These are phyloP conservation scores for Pipistrellus kuhlii DNA, from an alignment of 2,797 vertebrate species.

Conservation along the genomic window DNA sequence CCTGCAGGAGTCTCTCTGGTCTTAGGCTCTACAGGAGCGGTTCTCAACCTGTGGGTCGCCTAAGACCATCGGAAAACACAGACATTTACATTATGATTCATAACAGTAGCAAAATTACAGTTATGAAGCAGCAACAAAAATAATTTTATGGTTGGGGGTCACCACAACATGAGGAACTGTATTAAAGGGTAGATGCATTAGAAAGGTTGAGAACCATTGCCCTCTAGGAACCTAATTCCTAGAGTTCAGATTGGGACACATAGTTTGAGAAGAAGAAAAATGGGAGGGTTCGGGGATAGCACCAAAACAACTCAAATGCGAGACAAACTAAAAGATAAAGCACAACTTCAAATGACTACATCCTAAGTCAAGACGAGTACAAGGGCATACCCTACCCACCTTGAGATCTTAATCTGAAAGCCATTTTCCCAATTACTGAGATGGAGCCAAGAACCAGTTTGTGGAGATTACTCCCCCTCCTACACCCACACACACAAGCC, in stretches of 20 bases:
- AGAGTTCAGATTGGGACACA: not conserved
- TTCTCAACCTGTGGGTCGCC: too few relatives aligned
- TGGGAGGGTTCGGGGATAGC: not conserved
- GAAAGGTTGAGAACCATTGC: not conserved
- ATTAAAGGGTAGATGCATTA: too few relatives aligned
- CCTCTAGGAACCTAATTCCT: not conserved
- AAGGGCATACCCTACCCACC: not conserved
- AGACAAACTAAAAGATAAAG: slow-evolving; percentile 38
- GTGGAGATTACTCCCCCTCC: not conserved
- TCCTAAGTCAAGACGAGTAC: not conserved
- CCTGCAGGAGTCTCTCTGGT: not conserved
- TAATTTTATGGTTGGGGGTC: too few relatives aligned
- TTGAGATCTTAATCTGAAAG: slow-evolving; percentile 16
- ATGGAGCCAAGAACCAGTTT: not conserved
- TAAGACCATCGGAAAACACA: too few relatives aligned
- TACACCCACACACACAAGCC: not conserved
- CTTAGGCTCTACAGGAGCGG: too few relatives aligned
- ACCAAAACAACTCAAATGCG: not conserved
- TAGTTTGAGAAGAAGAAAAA: not conserved
- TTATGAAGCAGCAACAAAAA: too few relatives aligned
- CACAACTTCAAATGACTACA: not conserved
- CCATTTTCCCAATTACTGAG: not conserved
- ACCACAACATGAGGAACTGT: too few relatives aligned
- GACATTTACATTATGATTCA: too few relatives aligned
- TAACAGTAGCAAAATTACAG: too few relatives aligned